phyloP scores from a whole-genome alignment of 2,888 invertebrate species.

The Macrosiphum euphorbiae region DNA sequence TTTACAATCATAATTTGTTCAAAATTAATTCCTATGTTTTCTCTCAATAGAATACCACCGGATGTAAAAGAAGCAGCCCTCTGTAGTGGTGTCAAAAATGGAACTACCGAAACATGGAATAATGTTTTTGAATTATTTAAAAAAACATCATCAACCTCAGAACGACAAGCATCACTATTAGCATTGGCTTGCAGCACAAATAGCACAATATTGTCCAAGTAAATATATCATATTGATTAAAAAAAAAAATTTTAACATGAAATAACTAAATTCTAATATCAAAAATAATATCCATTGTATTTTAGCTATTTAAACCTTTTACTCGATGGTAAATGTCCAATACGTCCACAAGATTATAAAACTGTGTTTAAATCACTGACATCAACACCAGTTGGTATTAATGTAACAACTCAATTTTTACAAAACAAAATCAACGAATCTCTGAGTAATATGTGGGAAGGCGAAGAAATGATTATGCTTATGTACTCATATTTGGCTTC shows the following conservation, averaged over 20 bases:
- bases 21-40: neutral
- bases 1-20: neutral
- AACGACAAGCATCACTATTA: conserved; percentile 49
- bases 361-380: conserved; percentile 27
- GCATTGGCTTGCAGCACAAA: conserved; percentile 63
- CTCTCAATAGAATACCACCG: conserved; percentile 63
- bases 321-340: conserved; percentile 16
- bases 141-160: conserved; percentile 57
- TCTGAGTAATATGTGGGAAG: conserved; percentile 21
- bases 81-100: conserved; percentile 63
- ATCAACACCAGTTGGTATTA: conserved; percentile 52
- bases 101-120: conserved; percentile 57
- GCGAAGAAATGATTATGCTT: conserved; percentile 2
- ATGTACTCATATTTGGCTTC: conserved; percentile 27
- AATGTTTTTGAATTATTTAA: conserved; percentile 58
- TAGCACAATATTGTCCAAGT: conserved; percentile 52
- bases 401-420: conserved; percentile 41
- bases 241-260: neutral
- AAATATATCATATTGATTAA: conserved; percentile 12
- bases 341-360: conserved; percentile 49
- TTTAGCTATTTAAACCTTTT: conserved; percentile 53
- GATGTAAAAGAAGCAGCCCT: conserved; percentile 64
- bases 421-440: conserved; percentile 38
- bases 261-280: neutral
- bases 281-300: conserved; percentile 7